These are phyloP conservation scores for Drosophila albomicans DNA, from an alignment of 1,140 invertebrate species.

Conservation along the genomic window DNA sequence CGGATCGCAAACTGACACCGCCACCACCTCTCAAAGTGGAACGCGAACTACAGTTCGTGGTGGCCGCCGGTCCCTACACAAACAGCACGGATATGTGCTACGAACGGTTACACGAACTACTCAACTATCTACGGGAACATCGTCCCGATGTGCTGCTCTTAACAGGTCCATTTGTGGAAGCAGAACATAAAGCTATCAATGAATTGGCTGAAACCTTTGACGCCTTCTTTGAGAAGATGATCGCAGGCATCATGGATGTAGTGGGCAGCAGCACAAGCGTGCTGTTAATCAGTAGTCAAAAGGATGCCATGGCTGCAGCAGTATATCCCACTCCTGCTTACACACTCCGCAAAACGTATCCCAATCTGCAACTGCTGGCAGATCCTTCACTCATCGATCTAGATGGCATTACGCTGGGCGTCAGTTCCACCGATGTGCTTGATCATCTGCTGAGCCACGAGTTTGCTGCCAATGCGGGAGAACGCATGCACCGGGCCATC, in stretches of 20 bases:
- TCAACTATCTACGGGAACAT: conserved; percentile 88
- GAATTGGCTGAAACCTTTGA: conserved; percentile 89
- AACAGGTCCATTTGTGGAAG: conserved; percentile 93
- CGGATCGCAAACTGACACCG: conserved; percentile 81
- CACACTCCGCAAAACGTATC: conserved; percentile 85
- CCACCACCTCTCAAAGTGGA: conserved; percentile 68
- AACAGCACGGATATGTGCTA: conserved; percentile 90
- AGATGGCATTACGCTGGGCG: conserved; percentile 90
- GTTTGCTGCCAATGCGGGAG: conserved; percentile 87
- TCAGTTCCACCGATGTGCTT: conserved; percentile 93
- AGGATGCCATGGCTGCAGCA: conserved; percentile 91
- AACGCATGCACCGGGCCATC: conserved; percentile 90
- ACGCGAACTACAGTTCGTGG: conserved; percentile 89
- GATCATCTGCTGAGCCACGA: conserved; percentile 93
- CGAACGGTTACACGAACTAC: conserved; percentile 92
- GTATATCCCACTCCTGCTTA: conserved; percentile 94
- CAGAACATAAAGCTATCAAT: conserved; percentile 87
- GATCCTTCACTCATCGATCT: conserved; percentile 93
- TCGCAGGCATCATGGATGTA: conserved; percentile 88
- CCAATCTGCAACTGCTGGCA: conserved; percentile 88
- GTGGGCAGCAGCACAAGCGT: conserved; percentile 79
- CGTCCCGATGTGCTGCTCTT: conserved; percentile 93
- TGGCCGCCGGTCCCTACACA: conserved; percentile 94
- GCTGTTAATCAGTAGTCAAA: conserved; percentile 89
- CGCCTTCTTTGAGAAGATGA: conserved; percentile 89